Evolutionary conservation across 2,888 invertebrate species (phyloP), one percentile per base, ranked within the genome.

Genomic region (Dolichopus griseipennis): DNA sequence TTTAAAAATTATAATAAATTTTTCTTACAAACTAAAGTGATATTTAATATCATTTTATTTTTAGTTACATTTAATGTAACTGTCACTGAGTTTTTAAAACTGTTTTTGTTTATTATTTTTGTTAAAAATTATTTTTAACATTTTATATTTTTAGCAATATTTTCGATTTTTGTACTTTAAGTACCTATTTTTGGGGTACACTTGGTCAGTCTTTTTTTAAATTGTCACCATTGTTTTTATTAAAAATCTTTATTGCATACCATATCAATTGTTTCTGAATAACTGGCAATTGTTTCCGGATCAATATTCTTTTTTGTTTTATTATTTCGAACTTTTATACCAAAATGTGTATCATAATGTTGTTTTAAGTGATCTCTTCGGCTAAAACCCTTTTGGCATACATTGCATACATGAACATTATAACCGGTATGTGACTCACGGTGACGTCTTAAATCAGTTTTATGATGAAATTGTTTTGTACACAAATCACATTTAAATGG

Each of bases 331-430:
- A 52, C 52, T n/a, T 52, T 52, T 1, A n/a, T 52, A 52, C 52
- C 18, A 52, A 52, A 52, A 82, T 94, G 94, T 67, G 92, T 92
- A 74, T 91, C 90, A 74, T 86, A 85, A 80, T 93, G 93, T 80
- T 94, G 93, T 72, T 91, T 86, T 92, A 94, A 91, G 81, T 94
- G 94, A 82, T 95, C 94, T 81, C 92, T 92, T 73, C 94, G 86
- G 75, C 92, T 93, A 81, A 95, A 95, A 66, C 93, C 92, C 81
- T 94, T 94, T 70, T 88, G 88, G 80, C 94, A 95, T 71, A 87
- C 86, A 73, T 88, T 86, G 81, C 94, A 95, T 72, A 87, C 84
- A 79, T 89, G 93, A 63, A 93, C 93, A 79, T 92, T 92, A 75
- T 88, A 87, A 65, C 92, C 92, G n/a, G 90, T 90, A 79, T 94